A percentile compares a stretch with the other conserved stretches of the same genome.
Conservation (phyloP, 2,888 invertebrate species). For the Caenorhabditis japonica region DNA sequence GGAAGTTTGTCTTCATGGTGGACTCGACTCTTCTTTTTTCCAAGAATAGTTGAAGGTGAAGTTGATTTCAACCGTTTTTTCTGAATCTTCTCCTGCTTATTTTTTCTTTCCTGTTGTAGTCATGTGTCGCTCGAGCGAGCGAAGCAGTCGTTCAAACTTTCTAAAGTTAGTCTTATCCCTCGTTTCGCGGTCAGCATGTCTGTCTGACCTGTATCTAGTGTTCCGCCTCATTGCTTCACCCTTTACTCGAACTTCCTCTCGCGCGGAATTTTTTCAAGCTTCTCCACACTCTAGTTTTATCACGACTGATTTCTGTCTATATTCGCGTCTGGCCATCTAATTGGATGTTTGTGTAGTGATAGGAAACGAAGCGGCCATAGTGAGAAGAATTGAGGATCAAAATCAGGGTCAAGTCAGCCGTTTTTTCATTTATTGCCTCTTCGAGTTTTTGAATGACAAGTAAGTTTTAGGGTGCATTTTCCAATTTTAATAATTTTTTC, state of each 20-base stretch:
- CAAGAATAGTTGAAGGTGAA: too few species aligned
- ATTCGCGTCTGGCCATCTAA: background rate
- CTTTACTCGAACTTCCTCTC: conserved; percentile 49
- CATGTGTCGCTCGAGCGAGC: too few species aligned
- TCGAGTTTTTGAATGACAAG: background rate
- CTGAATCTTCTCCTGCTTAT: background rate
- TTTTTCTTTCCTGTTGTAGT: conserved; percentile 9
- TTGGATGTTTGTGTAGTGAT: background rate
- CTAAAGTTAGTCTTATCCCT: conserved; percentile 51
- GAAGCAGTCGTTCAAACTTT: conserved; percentile 41
- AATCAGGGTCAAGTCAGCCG: conserved; percentile 39
- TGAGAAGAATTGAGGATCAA: conserved; percentile 25
- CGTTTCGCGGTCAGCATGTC: conserved; percentile 40
- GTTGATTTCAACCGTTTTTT: too few species aligned
- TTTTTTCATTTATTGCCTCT: background rate
- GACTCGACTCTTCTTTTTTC: background rate
- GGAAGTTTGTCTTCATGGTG: background rate
- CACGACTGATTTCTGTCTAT: conserved; percentile 13
- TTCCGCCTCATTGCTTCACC: conserved; percentile 54
- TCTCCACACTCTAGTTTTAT: background rate
- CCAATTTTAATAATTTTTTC: too few species aligned
- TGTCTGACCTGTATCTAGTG: conserved; percentile 52
- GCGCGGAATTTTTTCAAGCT: background rate
- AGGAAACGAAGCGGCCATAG: background rate
- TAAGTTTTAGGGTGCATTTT: background rate